Evolutionary conservation across 1,140 invertebrate species (phyloP), one percentile per base, ranked within the genome.

Genomic region (Zaprionus lachaisei): DNA sequence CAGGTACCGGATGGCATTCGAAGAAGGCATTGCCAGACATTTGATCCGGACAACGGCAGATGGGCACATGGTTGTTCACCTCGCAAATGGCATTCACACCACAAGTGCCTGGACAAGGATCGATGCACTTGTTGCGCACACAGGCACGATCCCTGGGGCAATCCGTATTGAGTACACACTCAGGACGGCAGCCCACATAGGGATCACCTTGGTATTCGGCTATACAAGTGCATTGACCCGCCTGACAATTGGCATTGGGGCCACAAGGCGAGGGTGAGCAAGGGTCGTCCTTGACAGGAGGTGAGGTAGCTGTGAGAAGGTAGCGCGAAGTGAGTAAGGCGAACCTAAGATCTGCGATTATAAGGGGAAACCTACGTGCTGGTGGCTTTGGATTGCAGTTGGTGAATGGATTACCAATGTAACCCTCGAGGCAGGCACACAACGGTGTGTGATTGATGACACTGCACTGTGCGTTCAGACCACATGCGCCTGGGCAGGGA

Each of bases 401-500:
- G 85, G 94, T 94, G 74, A 96, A 96, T 7, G 96, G 96, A 94
- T 97, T 96, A 47, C 96, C 96, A 64, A 95, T 94, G 77, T 95
- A 96, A 38, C 95, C 95, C 49, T 94, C 93, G 41, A 95, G 91
- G 91, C 96, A 97, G 17, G 94, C 94, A 81, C 96, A 97, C 22
- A 95, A 93, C 7, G 94, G 93, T 2, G 92, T 83, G 68, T 93
- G 91, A 80, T 96, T 96, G 94, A 93, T 54, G 7, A 97, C 96
- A 73, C 95, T 94, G 83, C 97, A 97, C 66, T 95, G 94, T 2
- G 96, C 96, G 69, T 95, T 95, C 22, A 95, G 90, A 31, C 97
- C 97, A 91, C 97, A 98, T 5, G 96, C 97, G 7, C 97, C 97
- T 2, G 96, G 96, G 81, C 97, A 98, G 12, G 97, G 97, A 93